Evolutionary conservation across 2,888 invertebrate species (phyloP).

Genomic region (Allophyes oxyacanthae): DNA sequence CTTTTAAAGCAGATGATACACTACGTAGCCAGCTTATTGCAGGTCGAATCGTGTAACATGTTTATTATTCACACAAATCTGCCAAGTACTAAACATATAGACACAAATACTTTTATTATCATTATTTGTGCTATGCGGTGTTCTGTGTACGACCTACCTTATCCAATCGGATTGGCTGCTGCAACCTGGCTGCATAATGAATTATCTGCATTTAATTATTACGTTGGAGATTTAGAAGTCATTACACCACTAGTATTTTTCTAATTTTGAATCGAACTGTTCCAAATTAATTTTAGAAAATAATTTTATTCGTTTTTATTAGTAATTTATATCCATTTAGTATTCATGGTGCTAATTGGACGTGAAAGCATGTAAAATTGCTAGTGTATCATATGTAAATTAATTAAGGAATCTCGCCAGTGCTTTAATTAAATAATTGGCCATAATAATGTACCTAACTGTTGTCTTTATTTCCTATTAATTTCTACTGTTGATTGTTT

Average conservation of each 20-base stretch:
- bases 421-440: slow-evolving; percentile 39
- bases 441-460: slow-evolving; percentile 56
- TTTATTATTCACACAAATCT: too few relatives aligned
- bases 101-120: too few relatives aligned
- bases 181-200: too few relatives aligned
- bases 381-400: slow-evolving; percentile 44
- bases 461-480: slow-evolving; percentile 35
- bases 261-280: slow-evolving; percentile 14
- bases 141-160: too few relatives aligned
- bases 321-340: slow-evolving; percentile 13
- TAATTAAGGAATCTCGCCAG: slow-evolving; percentile 45
- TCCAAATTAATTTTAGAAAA: slow-evolving; percentile 21
- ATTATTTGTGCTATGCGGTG: too few relatives aligned
- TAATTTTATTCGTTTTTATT: background rate
- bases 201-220: background rate
- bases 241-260: slow-evolving; percentile 19
- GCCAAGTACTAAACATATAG: too few relatives aligned
- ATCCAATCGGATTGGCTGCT: too few relatives aligned
- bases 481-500: slow-evolving; percentile 21
- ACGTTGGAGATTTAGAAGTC: background rate
- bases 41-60: too few relatives aligned
- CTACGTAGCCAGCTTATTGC: background rate
- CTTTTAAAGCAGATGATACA: too few relatives aligned
- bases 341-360: slow-evolving; percentile 48
- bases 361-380: slow-evolving; percentile 36